Conservation (phyloP, 2,888 invertebrate genomes). For the Drosophila merina region DNA sequence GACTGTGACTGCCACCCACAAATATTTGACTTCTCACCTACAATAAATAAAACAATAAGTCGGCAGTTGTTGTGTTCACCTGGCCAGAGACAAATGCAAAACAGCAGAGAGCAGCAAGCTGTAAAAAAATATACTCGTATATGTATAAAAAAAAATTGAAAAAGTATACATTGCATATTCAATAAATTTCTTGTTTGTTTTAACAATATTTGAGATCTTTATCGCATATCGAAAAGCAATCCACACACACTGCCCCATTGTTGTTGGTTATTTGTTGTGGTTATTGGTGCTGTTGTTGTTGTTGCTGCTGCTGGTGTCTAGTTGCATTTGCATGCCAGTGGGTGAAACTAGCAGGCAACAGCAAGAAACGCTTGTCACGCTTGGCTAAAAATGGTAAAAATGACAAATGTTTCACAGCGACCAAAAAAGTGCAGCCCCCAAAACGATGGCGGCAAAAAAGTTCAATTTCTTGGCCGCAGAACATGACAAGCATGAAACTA, state of each 20-base stretch:
- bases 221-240: slow-evolving; percentile 70
- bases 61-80: slow-evolving; percentile 60
- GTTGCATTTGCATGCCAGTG: slow-evolving; percentile 75
- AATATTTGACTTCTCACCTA: slow-evolving; percentile 79
- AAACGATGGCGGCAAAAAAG: slow-evolving; percentile 56
- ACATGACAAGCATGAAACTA: slow-evolving; percentile 77
- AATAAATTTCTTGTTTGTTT: slow-evolving; percentile 79
- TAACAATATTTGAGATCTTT: slow-evolving; percentile 79
- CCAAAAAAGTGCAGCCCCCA: slow-evolving; percentile 55
- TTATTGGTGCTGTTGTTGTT: slow-evolving; percentile 42
- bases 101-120: slow-evolving; percentile 3
- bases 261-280: slow-evolving; percentile 18
- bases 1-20: slow-evolving; percentile 66
- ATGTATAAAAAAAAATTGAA: slow-evolving; percentile 10
- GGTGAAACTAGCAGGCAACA: slow-evolving; percentile 62
- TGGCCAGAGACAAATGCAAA: slow-evolving; percentile 70
- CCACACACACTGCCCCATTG: slow-evolving; percentile 47
- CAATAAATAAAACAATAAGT: slow-evolving; percentile 78
- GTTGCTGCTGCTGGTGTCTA: slow-evolving; percentile 29
- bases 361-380: slow-evolving; percentile 73
- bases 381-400: slow-evolving; percentile 79
- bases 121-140: background rate
- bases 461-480: slow-evolving; percentile 72
- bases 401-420: slow-evolving; percentile 77
- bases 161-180: slow-evolving; percentile 73